These are phyloP conservation scores for Spisula solida DNA, from an alignment of 2,888 invertebrate genomes.

Conservation along the genomic window DNA sequence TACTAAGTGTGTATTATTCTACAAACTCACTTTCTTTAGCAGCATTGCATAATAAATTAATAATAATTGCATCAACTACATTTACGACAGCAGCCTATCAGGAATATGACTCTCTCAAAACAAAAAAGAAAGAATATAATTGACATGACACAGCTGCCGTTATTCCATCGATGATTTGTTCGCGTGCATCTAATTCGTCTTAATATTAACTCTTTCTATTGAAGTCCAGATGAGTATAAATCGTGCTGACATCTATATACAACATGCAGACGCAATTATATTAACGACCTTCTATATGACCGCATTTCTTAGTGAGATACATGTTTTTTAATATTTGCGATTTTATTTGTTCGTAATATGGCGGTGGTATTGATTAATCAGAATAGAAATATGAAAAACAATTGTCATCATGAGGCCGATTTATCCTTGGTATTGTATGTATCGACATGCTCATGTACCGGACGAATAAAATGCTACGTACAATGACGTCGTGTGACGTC, in stretches of 20 bases:
- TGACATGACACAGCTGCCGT: not conserved
- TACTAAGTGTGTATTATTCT: no score
- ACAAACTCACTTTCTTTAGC: no score
- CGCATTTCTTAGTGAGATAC: not conserved
- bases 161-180: not conserved
- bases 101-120: not conserved
- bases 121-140: not conserved
- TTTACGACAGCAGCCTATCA: not conserved
- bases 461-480: no score
- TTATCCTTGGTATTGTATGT: no score
- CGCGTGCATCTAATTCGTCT: not conserved
- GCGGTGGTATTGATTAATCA: not conserved
- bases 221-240: not conserved
- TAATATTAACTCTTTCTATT: not conserved
- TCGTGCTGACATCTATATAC: not conserved
- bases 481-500: no score
- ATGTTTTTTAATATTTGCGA: not conserved
- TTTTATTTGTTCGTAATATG: not conserved
- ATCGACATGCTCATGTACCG: no score
- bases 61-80: not conserved
- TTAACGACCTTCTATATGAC: not conserved
- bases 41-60: no score
- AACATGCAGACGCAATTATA: not conserved
- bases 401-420: not conserved
- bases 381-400: not conserved